Base-by-base conservation (phyloP, 2,888 invertebrate genomes). In the Pycnomerus fuliginosus region DNA sequence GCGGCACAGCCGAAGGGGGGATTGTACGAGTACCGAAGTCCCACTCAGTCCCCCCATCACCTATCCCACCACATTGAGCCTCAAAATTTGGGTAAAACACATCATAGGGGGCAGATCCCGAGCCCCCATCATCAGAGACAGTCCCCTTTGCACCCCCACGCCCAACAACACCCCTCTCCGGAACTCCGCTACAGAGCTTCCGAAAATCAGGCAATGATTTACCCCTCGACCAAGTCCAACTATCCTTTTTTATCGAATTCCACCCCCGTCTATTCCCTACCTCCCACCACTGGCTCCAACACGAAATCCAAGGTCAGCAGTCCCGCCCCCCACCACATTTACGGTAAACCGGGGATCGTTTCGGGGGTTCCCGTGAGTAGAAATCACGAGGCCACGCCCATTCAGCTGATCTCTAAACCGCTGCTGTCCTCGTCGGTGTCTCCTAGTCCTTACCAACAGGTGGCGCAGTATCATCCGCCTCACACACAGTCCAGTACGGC, bases 281-380 rank as follows among this genome's bases (percentile, higher is more conserved):
- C 69, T 76, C 55, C 76, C 78, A 53, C 76, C 73, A 11, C 58
- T 62, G 42, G 69, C 73, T 74, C 76, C 29, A 77, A 75, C 35
- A 73, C 74, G 27, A 83, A 81, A 60, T 80, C 81, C 11, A 84
- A 84, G 72, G 87, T 87, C 29, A 86, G 85, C 60, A 85, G 85
- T 64, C 87, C 87, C 1, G 86, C 87, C 40, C 87, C 87, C 29
- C 84, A 82, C 35, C 85, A 85, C 63, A 82, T 87, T 48, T 87
- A 87, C 66, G 85, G 85, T 31, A 87, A 85, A 49, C 75, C 76
- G 2, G 80, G 80, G 10, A 79, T 80, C 39, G 76, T 76, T 49
- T 72, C 78, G 24, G 78, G 79, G 3, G 77, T 78, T 20, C 80
- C 80, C 12, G 74, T 78, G 2, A 74, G 75, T 52, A 71, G 77